Conservation (phyloP, 2,888 invertebrate species). For the Eudemis profundana region DNA sequence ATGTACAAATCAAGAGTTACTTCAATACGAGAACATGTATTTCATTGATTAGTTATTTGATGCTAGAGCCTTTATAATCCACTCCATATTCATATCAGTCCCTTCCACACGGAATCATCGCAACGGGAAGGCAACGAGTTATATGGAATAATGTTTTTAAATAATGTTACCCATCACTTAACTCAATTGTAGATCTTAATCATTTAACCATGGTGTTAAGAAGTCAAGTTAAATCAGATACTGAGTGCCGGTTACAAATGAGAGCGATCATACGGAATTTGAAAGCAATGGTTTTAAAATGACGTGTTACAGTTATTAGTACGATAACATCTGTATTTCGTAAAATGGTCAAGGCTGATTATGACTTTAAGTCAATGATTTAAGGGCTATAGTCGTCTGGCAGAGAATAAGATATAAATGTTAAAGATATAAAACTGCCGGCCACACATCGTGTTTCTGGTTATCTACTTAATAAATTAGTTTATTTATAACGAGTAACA, state of each 20-base stretch:
- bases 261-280: constrained; percentile 46
- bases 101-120: neutral
- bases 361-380: constrained; percentile 7
- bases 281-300: constrained; percentile 50
- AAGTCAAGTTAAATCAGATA: constrained; percentile 49
- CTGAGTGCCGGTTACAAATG: constrained; percentile 49
- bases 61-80: too few relatives aligned
- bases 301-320: constrained; percentile 52
- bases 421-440: neutral
- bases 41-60: too few relatives aligned
- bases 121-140: too few relatives aligned
- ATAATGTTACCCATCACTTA: constrained; percentile 1
- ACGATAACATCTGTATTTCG: constrained; percentile 44
- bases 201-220: constrained; percentile 31
- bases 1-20: too few relatives aligned
- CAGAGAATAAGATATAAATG: neutral
- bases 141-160: neutral
- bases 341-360: neutral
- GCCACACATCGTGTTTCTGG: neutral
- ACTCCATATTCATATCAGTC: too few relatives aligned
- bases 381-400: constrained; percentile 5
- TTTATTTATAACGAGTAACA: neutral
- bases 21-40: too few relatives aligned
- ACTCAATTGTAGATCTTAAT: constrained; percentile 23
- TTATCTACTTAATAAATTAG: constrained; percentile 1